Percentiles rank a stretch among this genome's conserved stretches.
phyloP scores from a whole-genome alignment of 2,888 invertebrate species.

The Drosophila paracracens region DNA sequence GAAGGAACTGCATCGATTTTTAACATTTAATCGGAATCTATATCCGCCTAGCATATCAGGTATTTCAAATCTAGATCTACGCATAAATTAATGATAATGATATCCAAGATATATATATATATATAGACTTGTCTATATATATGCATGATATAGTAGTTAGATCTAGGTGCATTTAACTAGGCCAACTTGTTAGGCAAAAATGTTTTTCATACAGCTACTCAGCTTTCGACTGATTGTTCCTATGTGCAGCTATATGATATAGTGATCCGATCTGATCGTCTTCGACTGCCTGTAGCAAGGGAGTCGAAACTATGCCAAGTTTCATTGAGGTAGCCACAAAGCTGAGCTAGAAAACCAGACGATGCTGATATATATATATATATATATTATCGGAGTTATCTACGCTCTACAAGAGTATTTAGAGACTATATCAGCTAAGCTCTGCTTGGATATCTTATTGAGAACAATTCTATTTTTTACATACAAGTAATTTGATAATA shows the following conservation, averaged over 20 bases:
- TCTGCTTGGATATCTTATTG: background rate
- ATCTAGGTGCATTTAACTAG: background rate
- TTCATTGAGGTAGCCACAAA: background rate
- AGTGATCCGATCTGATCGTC: background rate
- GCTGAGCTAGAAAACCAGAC: background rate
- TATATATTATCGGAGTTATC: background rate
- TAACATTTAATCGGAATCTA: background rate
- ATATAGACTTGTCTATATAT: background rate
- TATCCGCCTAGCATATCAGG: too few relatives aligned
- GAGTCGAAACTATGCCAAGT: background rate
- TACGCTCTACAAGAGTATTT: background rate
- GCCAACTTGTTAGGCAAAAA: background rate
- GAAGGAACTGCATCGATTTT: background rate
- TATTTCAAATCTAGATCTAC: background rate
- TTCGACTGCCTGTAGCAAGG: background rate
- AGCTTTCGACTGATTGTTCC: background rate
- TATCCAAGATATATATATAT: background rate
- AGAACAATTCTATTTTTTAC: background rate
- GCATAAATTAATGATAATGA: background rate
- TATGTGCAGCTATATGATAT: background rate
- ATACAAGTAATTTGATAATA: too few relatives aligned
- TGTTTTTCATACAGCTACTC: background rate
- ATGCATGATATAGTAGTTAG: background rate
- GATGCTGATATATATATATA: background rate
- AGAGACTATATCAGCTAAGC: background rate